These are phyloP conservation scores for Eupithecia subfuscata DNA, from an alignment of 2,888 invertebrate genomes.

Conservation along the genomic window DNA sequence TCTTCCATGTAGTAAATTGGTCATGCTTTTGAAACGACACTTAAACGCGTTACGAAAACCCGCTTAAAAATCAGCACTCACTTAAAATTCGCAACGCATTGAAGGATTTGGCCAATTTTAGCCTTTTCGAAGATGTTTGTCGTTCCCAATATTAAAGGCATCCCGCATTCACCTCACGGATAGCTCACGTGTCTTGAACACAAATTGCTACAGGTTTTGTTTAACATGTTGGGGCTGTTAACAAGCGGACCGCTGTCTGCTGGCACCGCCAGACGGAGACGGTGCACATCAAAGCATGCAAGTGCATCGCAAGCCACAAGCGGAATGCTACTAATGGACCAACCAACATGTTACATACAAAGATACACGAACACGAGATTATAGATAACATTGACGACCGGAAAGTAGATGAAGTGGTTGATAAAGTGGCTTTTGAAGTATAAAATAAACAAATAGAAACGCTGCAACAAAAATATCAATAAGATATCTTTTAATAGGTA, in stretches of 20 bases:
- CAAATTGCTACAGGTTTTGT: constrained; percentile 71
- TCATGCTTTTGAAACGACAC: constrained; percentile 22
- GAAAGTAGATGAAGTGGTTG: constrained; percentile 14
- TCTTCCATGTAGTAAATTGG: constrained; percentile 17
- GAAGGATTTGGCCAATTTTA: constrained; percentile 55
- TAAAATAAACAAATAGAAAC: background rate
- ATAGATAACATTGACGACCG: constrained; percentile 28
- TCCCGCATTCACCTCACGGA: constrained; percentile 60
- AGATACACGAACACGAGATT: constrained; percentile 12
- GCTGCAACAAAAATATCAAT: background rate
- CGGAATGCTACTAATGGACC: constrained; percentile 46
- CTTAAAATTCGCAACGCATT: constrained; percentile 54
- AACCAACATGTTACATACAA: constrained; percentile 22
- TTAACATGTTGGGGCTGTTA: constrained; percentile 56
- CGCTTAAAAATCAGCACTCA: constrained; percentile 42
- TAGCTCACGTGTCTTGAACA: constrained; percentile 67
- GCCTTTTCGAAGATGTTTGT: constrained; percentile 67
- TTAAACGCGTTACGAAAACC: constrained; percentile 35
- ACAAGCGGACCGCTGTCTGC: constrained; percentile 68
- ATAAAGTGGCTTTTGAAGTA: constrained; percentile 6
- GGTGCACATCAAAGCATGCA: constrained; percentile 60
- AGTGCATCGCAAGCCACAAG: constrained; percentile 57
- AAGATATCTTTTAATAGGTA: background rate
- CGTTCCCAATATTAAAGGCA: constrained; percentile 59
- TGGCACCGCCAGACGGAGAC: constrained; percentile 48